Conservation (phyloP, 2,888 invertebrate species). For the Seira musarum region DNA sequence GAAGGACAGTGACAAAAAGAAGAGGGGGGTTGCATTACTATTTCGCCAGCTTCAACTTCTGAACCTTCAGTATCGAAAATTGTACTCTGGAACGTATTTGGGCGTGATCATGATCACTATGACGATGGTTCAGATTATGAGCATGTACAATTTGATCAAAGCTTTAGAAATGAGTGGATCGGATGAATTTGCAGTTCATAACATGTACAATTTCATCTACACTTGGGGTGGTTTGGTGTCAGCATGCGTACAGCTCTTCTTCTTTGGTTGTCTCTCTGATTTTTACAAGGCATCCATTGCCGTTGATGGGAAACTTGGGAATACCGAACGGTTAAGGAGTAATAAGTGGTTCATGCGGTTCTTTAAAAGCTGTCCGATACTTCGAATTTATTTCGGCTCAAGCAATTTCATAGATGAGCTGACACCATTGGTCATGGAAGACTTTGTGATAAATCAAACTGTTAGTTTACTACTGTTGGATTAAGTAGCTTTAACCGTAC, state of each 20-base stretch:
- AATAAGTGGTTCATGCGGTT: slow-evolving; percentile 17
- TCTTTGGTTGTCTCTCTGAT: no score
- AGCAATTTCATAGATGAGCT: slow-evolving; percentile 16
- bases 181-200: background rate
- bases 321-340: slow-evolving; percentile 2
- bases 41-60: slow-evolving; percentile 20
- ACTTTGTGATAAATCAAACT: slow-evolving; percentile 32
- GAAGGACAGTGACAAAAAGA: no score
- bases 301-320: background rate
- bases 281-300: background rate
- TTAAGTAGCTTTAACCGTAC: no score
- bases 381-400: slow-evolving; percentile 21
- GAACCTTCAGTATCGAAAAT: background rate
- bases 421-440: slow-evolving; percentile 5
- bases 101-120: background rate
- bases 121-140: background rate
- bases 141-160: slow-evolving; percentile 1
- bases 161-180: background rate
- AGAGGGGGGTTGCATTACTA: no score
- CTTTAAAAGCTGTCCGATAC: slow-evolving; percentile 2
- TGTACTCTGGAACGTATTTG: background rate
- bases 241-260: no score
- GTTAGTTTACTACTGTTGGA: no score
- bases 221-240: background rate
- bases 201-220: slow-evolving; percentile 26